Base-by-base conservation (phyloP, 2,888 invertebrate genomes). In the Tetropium fuscum region DNA sequence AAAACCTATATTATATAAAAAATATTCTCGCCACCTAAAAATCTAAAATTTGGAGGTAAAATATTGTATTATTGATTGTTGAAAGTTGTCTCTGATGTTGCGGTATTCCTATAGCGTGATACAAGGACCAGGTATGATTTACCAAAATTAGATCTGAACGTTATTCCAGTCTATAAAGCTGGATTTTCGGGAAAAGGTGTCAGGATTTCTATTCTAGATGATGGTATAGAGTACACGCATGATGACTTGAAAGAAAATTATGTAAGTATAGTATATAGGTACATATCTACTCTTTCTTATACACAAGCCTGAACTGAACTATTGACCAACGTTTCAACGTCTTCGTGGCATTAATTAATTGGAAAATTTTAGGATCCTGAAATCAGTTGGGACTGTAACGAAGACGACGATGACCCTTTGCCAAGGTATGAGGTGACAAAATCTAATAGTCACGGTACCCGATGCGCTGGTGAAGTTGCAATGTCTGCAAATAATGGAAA, bases 391-490 rank as follows among this genome's bases (percentile, higher is more conserved):
- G 94, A 95, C 77, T 89, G 92, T 69, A 94, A 94, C 76, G 90
- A 90, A 63, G 87, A 88, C 41, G 92, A 93, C 76, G 74, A 85
- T 2, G 92, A 94, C 79, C 95, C 95, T 0, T 84, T 87, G 61
- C 94, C 94, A 0, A 83, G 87, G 44, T 88, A 88, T 64, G 87
- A 88, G 57, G 75, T 80, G 5, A 78, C 83, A 38, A 86, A 84
- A 79, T 82, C 83, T 47, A 92, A 92, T 80, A 91, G 92, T 10
- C 97, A 97, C 78, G 97, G 97, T 0, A 97, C 97, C 10, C 86
- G 94, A 70, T 96, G 95, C 79, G 95, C 95, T 10, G 95, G 95
- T 6, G 94, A 94, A 83, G 90, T 95, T 62, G 91, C 93, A 3
- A 95, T 95, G 95, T 85, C 86, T 16, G 93, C 95, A 2, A 92